Evolutionary conservation across 2,113 vertebrate genomes (phyloP).

Genomic region (Ivindomyrus marchei): DNA sequence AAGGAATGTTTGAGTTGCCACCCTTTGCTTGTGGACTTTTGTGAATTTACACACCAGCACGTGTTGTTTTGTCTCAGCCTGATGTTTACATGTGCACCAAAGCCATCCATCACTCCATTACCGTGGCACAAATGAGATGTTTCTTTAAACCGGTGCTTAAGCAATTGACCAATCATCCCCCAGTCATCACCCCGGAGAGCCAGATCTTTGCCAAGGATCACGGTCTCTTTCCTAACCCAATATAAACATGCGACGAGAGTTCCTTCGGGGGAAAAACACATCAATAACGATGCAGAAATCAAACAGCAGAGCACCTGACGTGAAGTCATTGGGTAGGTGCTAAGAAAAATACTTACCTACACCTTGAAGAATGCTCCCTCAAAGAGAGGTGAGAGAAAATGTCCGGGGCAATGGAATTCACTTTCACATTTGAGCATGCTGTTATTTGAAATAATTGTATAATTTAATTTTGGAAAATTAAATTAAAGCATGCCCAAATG

Average conservation of each 20-base stretch:
- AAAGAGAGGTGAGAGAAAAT: background rate
- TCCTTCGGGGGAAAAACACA: slow-evolving; percentile 11
- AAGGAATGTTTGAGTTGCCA: background rate
- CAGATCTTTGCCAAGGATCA: background rate
- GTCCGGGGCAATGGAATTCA: background rate
- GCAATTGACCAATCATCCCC: background rate
- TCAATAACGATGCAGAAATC: slow-evolving; percentile 9
- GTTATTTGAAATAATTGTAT: background rate
- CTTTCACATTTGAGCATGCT: slow-evolving; percentile 1
- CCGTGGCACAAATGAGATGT: background rate
- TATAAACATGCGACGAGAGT: background rate
- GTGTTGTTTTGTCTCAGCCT: background rate
- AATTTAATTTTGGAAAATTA: slow-evolving; percentile 11
- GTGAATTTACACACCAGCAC: background rate
- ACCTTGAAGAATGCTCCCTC: background rate
- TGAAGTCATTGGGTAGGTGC: background rate
- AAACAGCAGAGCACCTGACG: slow-evolving; percentile 2
- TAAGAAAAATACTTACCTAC: slow-evolving; percentile 6
- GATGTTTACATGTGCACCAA: background rate
- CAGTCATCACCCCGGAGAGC: background rate
- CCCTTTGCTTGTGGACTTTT: background rate
- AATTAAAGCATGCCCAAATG: background rate
- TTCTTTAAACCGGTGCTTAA: slow-evolving; percentile 5
- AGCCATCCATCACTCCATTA: background rate
- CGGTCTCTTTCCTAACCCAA: background rate